Percentiles rank a stretch among this genome's conserved stretches.
Evolutionary conservation across 1,140 invertebrate genomes (phyloP).

Genomic region (Druon quercuslanigerum): DNA sequence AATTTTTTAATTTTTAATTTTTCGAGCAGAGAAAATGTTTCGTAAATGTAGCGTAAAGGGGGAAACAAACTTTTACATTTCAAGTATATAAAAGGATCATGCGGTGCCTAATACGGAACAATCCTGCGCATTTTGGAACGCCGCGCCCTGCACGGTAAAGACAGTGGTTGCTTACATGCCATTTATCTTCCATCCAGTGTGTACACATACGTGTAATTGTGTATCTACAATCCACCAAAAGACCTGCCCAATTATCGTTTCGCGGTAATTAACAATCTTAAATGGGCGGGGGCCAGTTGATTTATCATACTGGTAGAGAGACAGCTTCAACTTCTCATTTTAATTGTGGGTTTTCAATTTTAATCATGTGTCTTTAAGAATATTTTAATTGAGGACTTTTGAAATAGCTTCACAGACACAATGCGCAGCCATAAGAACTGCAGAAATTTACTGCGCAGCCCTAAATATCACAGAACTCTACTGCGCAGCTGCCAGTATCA

Average conservation of each 20-base stretch:
- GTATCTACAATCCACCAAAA: slow-evolving; percentile 2
- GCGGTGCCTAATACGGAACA: slow-evolving; percentile 65
- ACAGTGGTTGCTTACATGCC: slow-evolving; percentile 21
- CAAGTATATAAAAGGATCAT: slow-evolving; percentile 51
- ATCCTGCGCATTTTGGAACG: slow-evolving; percentile 54
- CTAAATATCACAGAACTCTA: too few relatives aligned
- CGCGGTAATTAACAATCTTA: slow-evolving; percentile 27
- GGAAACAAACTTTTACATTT: slow-evolving; percentile 31
- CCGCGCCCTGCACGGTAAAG: slow-evolving; percentile 35
- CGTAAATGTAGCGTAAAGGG: slow-evolving; percentile 54
- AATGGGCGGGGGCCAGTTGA: slow-evolving; percentile 4
- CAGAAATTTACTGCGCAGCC: too few relatives aligned
- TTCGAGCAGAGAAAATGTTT: slow-evolving; percentile 52
- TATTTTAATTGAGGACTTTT: too few relatives aligned
- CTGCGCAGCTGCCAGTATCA: too few relatives aligned
- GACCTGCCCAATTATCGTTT: slow-evolving; percentile 14
- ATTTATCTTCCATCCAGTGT: slow-evolving; percentile 9
- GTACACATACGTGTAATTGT: slow-evolving; percentile 5
- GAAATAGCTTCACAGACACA: too few relatives aligned
- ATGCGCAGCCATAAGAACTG: too few relatives aligned
- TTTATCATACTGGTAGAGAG: neutral
- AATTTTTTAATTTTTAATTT: too few relatives aligned
- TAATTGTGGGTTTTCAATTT: neutral
- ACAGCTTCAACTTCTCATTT: neutral
- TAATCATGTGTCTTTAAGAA: too few relatives aligned